phyloP scores from a whole-genome alignment of 1,140 invertebrate genomes.

The Caerostris extrusa region DNA sequence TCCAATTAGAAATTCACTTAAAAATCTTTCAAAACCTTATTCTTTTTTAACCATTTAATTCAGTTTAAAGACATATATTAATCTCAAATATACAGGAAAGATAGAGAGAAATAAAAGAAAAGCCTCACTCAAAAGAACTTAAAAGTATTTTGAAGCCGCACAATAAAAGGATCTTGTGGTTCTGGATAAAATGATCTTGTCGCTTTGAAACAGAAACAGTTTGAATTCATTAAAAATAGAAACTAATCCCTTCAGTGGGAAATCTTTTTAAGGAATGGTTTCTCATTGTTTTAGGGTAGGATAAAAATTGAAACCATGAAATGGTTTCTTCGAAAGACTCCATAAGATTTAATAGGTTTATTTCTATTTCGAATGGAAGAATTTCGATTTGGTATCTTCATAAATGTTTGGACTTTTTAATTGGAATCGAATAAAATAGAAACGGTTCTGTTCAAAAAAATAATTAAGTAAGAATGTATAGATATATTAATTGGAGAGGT shows the following conservation, averaged over 20 bases:
- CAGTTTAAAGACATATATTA: too few relatives aligned
- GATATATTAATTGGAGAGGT: too few relatives aligned
- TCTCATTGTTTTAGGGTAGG: conserved; percentile 4
- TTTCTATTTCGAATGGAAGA: neutral
- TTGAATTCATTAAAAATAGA: conserved; percentile 66
- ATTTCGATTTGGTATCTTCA: neutral
- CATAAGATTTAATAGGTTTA: neutral
- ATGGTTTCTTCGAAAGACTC: neutral
- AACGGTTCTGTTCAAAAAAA: too few relatives aligned
- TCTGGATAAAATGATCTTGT: neutral
- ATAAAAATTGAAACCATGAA: neutral
- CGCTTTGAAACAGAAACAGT: neutral
- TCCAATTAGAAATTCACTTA: too few relatives aligned
- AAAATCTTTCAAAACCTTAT: too few relatives aligned
- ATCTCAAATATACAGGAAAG: too few relatives aligned
- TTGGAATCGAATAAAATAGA: too few relatives aligned
- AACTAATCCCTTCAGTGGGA: conserved; percentile 26
- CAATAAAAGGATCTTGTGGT: conserved; percentile 11
- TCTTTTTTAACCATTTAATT: too few relatives aligned
- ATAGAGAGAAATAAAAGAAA: too few relatives aligned
- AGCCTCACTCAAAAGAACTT: neutral
- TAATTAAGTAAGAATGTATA: too few relatives aligned
- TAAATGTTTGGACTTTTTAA: too few relatives aligned
- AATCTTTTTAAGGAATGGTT: neutral
- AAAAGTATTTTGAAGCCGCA: neutral